Evolutionary conservation across 2,888 invertebrate genomes (phyloP).

Genomic region (Leptinotarsa peninsularis): DNA sequence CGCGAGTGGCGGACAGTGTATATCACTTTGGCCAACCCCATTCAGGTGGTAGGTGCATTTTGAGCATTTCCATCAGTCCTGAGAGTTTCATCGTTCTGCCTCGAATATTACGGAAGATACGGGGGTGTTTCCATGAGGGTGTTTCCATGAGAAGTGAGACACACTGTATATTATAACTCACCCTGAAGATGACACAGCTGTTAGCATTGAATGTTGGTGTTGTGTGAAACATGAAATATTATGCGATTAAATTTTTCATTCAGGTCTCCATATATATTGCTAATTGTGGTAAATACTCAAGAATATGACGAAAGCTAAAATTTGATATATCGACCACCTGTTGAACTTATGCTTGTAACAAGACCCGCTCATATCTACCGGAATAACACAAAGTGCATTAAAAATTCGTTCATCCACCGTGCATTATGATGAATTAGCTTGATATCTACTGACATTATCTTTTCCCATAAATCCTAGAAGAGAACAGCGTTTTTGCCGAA

Average conservation of each 20-base stretch:
- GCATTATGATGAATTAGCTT: conserved; percentile 14
- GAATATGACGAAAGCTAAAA: neutral
- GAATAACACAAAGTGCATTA: conserved; percentile 21
- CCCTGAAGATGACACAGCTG: no score
- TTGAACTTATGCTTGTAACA: conserved; percentile 1
- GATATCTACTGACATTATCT: conserved; percentile 16
- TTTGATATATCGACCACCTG: conserved; percentile 7
- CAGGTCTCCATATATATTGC: neutral
- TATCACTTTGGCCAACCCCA: no score
- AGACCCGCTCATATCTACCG: conserved; percentile 13
- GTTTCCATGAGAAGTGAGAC: no score
- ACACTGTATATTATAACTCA: no score
- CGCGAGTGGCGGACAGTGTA: no score
- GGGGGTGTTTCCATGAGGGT: no score
- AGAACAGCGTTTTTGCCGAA: conserved; percentile 5
- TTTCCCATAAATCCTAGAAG: conserved; percentile 1
- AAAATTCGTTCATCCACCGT: conserved; percentile 17
- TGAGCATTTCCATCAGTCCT: no score
- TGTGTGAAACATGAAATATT: no score
- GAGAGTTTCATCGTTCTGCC: no score
- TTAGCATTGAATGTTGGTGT: no score
- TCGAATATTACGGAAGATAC: no score
- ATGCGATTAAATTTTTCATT: neutral
- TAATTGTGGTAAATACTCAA: neutral
- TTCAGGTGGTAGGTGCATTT: no score